These are phyloP conservation scores for Trissoscelio sp. DNA, from an alignment of 2,888 invertebrate species.

Conservation along the genomic window DNA sequence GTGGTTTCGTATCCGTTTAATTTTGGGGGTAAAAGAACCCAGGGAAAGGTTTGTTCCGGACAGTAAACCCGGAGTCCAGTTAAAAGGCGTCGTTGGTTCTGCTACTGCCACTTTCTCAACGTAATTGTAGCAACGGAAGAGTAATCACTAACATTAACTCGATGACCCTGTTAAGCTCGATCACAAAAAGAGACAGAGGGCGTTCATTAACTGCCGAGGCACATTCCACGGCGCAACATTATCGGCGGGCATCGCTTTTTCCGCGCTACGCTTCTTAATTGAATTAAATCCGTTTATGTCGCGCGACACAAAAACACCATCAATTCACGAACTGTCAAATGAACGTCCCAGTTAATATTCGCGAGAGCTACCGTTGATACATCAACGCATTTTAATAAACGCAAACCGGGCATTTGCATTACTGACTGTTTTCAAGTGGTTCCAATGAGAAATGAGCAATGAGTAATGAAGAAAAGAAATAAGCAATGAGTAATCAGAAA, in stretches of 20 bases:
- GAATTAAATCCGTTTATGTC: constrained; percentile 61
- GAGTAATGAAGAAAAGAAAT: no score
- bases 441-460: no score
- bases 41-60: no score
- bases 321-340: constrained; percentile 24
- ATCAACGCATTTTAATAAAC: constrained; percentile 10
- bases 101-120: constrained; percentile 57
- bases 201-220: constrained; percentile 57
- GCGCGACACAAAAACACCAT: constrained; percentile 33
- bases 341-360: neutral
- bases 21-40: no score
- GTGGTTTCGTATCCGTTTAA: no score
- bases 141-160: constrained; percentile 71
- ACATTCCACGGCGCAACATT: constrained; percentile 40
- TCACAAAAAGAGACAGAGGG: constrained; percentile 64
- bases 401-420: no score
- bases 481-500: no score
- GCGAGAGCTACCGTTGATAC: neutral
- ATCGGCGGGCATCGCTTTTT: constrained; percentile 52
- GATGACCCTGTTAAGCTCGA: constrained; percentile 68
- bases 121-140: constrained; percentile 70
- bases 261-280: constrained; percentile 44
- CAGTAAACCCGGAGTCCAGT: constrained; percentile 24
- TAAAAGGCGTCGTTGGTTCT: constrained; percentile 47
- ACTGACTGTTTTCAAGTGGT: no score